A percentile compares a stretch with the other conserved stretches of the same genome.
Evolutionary conservation across 1,140 invertebrate genomes (phyloP).

Genomic region (Lamellibrachia luymesi): DNA sequence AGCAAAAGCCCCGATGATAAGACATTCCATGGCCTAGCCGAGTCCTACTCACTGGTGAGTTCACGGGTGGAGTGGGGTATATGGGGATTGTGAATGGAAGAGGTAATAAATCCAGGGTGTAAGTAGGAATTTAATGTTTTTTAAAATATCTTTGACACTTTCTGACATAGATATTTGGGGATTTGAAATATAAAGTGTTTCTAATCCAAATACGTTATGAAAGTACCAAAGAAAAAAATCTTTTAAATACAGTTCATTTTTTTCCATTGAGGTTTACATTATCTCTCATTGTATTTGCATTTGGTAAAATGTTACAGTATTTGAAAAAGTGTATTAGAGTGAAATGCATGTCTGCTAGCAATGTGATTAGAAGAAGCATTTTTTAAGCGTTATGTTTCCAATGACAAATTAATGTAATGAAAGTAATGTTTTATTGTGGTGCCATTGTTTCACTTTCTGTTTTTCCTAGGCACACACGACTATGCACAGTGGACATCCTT

Average conservation of each 20-base stretch:
- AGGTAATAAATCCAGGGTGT: neutral
- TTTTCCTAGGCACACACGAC: constrained; percentile 55
- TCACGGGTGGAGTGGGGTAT: neutral
- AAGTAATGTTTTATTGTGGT: constrained; percentile 3
- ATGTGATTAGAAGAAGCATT: neutral
- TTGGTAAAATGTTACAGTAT: too few relatives aligned
- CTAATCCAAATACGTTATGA: too few relatives aligned
- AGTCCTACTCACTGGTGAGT: constrained; percentile 23
- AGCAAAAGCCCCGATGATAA: constrained; percentile 79
- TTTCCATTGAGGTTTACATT: too few relatives aligned
- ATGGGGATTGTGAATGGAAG: neutral
- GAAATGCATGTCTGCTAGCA: neutral
- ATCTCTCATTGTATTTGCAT: too few relatives aligned
- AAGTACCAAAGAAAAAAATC: too few relatives aligned
- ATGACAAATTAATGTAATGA: neutral
- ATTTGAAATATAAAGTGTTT: too few relatives aligned
- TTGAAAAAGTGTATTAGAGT: neutral
- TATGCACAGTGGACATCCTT: constrained; percentile 54
- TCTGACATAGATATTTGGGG: too few relatives aligned
- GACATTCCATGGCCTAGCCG: constrained; percentile 75
- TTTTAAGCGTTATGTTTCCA: neutral
- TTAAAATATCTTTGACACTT: neutral
- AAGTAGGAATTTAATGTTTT: neutral
- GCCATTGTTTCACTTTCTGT: constrained; percentile 9
- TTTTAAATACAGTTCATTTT: too few relatives aligned